Percentiles rank a stretch among this genome's conserved stretches.
Evolutionary conservation across 2,797 vertebrate genomes (phyloP).

Genomic region (Lycodopsis pacificus): DNA sequence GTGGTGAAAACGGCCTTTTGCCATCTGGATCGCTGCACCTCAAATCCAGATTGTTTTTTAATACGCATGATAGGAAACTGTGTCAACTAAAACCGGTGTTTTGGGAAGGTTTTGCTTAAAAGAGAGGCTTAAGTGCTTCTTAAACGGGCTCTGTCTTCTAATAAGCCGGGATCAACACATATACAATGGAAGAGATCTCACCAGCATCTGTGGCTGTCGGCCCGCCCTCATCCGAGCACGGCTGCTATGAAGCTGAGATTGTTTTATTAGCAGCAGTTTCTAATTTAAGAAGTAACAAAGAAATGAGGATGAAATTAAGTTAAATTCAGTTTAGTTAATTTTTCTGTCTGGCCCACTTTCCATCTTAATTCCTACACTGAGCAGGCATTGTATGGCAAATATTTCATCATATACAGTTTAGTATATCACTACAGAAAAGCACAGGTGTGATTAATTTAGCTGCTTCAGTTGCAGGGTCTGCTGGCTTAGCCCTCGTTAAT

Average conservation of each 20-base stretch:
- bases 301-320: slow-evolving; percentile 28
- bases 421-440: neutral
- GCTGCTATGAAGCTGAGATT: neutral
- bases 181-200: slow-evolving; percentile 10
- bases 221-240: slow-evolving; percentile 13
- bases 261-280: slow-evolving; percentile 25
- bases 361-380: slow-evolving; percentile 22
- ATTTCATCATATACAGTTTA: neutral
- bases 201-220: slow-evolving; percentile 3
- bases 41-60: slow-evolving; percentile 2
- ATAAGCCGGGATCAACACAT: slow-evolving; percentile 20
- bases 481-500: neutral
- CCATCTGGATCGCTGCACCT: neutral
- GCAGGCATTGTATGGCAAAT: slow-evolving; percentile 17
- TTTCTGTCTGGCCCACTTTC: slow-evolving; percentile 8
- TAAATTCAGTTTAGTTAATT: slow-evolving; percentile 20
- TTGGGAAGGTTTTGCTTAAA: slow-evolving; percentile 27
- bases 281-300: slow-evolving; percentile 27
- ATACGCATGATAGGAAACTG: neutral
- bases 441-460: slow-evolving; percentile 3
- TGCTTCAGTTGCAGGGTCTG: neutral
- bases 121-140: slow-evolving; percentile 9
- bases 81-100: slow-evolving; percentile 18
- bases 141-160: slow-evolving; percentile 23
- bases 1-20: neutral